Base-by-base conservation (phyloP, 2,888 invertebrate species). In the Thumatha senex region DNA sequence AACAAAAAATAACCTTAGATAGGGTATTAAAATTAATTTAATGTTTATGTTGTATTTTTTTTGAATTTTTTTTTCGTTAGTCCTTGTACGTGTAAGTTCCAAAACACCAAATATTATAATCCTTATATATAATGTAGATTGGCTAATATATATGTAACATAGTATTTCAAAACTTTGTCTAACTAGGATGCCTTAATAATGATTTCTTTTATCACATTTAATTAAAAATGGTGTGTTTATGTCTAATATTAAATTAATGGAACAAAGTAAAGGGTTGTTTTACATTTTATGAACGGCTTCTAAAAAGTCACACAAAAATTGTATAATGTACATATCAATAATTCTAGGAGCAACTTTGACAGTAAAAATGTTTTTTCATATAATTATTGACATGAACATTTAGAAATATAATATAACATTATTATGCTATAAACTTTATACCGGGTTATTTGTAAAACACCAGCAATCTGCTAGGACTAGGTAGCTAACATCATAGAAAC, bases 41-140 rank as follows among this genome's bases (percentile, higher is more conserved):
- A 12, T 10, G 53, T 41, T 45, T 44, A 48, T 36, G 35, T 2
- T 42, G 45, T 43, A 9, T 29, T 35, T 48, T 43, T 11, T 29
- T 35, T 48, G 15, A 24, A 35, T 35, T 41, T 43, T 44, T 36
- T 40, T 46, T 58, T 31, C n/a, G 5, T 53, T 59, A 57, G 47
- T 61, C 61, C 69, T 67, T 56, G 54, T 68, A 68, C 71, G 72
- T 72, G 78, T 86, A 86, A 84, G 87, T 81, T 86, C 86, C 83
- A 67, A 64, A 69, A 69, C 69, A 69, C 69, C 70, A 72, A 72
- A 66, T 70, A 67, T 64, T 54, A 48, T 64, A 66, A 67, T 61
- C 67, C 70, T 67, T 67, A 61, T 54, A 59, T 68, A 61, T 62
- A 62, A 60, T 35, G 56, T 69, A 68, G 70, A 63, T 64, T 58